Conservation (phyloP, 2,113 vertebrate species). For the Odocoileus virginianus region DNA sequence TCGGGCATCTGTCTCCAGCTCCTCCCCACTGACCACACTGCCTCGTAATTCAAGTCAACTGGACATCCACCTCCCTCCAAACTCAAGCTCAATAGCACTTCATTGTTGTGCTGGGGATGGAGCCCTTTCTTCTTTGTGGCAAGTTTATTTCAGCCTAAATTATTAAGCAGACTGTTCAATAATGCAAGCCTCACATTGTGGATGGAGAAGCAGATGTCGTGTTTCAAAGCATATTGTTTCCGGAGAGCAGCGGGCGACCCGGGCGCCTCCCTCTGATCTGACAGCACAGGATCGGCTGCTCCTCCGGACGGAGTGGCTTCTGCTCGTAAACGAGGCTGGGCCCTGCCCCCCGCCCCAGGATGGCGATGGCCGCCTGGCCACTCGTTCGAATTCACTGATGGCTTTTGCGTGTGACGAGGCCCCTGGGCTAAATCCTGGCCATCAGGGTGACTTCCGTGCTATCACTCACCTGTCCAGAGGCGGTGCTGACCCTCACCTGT, state of each 20-base stretch:
- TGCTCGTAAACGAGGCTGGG: not conserved
- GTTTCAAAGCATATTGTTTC: slow-evolving; percentile 48
- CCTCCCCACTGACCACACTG: not conserved
- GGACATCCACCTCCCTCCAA: not conserved
- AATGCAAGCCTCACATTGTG: slow-evolving; percentile 46
- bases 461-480: not conserved
- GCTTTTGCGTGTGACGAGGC: not conserved
- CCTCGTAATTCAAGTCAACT: not conserved
- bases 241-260: not conserved
- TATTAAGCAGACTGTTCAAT: slow-evolving; percentile 70
- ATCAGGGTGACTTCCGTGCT: fast-evolving
- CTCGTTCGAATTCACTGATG: not conserved
- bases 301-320: fast-evolving
- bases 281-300: not conserved
- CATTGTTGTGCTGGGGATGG: not conserved
- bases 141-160: slow-evolving; percentile 64
- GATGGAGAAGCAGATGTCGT: slow-evolving; percentile 41
- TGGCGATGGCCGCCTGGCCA: fast-evolving
- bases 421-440: not conserved
- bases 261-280: not conserved
- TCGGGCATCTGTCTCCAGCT: fast-evolving
- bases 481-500: fast-evolving
- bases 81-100: slow-evolving; percentile 18
- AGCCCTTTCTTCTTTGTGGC: slow-evolving; percentile 18
- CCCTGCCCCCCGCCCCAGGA: fast-evolving